Base-by-base conservation (phyloP, 2,113 vertebrate species). In the Leucoraja erinaceus region DNA sequence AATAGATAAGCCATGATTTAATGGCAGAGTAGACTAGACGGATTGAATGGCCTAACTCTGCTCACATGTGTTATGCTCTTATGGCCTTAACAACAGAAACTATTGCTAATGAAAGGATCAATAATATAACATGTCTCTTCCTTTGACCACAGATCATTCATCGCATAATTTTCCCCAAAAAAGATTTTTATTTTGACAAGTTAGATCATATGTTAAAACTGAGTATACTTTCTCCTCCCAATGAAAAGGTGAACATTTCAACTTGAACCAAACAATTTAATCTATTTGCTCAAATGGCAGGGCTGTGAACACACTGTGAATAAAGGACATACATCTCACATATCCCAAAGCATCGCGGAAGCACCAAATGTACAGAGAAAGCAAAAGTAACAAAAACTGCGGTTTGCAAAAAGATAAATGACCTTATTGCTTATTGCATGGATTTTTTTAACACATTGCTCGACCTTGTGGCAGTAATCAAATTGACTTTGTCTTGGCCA, bases 361-460 rank as follows among this genome's bases (percentile, higher is more conserved):
- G 66, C 20, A 90, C 31, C 12, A 8, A 90, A 70, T 68, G 4
- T 70, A 63, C 33, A 63, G 20, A 72, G 88, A 47, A 66, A 68
- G 84, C 84, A 90, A 90, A 90, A 70, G n/a, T 90, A 70, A 63
- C 20, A 38, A 59, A n/a, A 33, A 38, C 68, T 90, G 56, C 25
- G 33, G 33, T 16, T 33, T 70, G 33, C 31, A 38, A 47, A 72
- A 70, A 7, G 33, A 18, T 8, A 70, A 22, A 63, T 38, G 38
- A 22, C 38, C n/a, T 90, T 70, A 10, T 70, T 38, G 68, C 31
- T 70, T 68, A 47, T 38, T 72, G 63, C 8, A 47, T 33, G 70
- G 88, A 90, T 70, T 90, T 47, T 22, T 59, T 47, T 47, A 47
- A 47, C 38, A 47, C 38, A 47, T 47, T 47, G 38, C 38, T 47